Percentiles rank a stretch among this genome's conserved stretches.
These are phyloP conservation scores for Linnaemya tessellans DNA, from an alignment of 2,888 invertebrate genomes.

Conservation along the genomic window DNA sequence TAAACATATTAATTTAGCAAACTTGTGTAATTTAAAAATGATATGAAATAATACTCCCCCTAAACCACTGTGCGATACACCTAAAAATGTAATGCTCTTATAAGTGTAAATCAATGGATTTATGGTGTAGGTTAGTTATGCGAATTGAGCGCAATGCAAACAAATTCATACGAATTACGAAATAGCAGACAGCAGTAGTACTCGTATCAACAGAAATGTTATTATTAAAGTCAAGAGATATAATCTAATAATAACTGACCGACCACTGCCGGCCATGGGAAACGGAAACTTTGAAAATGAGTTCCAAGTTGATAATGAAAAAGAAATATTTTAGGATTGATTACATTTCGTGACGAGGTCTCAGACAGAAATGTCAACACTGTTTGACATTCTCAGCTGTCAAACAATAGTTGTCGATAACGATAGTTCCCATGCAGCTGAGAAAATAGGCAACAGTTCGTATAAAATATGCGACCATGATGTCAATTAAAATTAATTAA, in stretches of 20 bases:
- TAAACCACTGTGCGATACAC: constrained; percentile 30
- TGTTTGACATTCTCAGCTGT: too few species aligned
- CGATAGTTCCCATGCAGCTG: too few species aligned
- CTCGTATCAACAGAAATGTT: constrained; percentile 1
- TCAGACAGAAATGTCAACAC: too few species aligned
- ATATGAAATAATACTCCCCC: too few species aligned
- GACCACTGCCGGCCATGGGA: neutral
- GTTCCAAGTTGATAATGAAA: neutral
- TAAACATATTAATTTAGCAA: too few species aligned
- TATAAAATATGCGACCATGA: too few species aligned
- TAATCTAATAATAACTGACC: constrained; percentile 4
- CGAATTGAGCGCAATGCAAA: constrained; percentile 23
- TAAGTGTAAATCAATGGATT: constrained; percentile 40
- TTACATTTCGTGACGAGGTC: too few species aligned
- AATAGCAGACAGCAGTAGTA: neutral
- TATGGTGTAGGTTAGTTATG: constrained; percentile 64
- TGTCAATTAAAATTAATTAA: too few species aligned
- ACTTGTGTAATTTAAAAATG: neutral
- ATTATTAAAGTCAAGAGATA: constrained; percentile 38
- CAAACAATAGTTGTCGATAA: too few species aligned
- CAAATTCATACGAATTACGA: constrained; percentile 15
- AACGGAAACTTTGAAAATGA: neutral
- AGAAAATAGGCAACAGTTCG: too few species aligned
- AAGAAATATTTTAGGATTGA: too few species aligned
- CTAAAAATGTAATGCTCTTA: constrained; percentile 30